Conservation (phyloP, 2,113 vertebrate genomes). For the Odocoileus virginianus region DNA sequence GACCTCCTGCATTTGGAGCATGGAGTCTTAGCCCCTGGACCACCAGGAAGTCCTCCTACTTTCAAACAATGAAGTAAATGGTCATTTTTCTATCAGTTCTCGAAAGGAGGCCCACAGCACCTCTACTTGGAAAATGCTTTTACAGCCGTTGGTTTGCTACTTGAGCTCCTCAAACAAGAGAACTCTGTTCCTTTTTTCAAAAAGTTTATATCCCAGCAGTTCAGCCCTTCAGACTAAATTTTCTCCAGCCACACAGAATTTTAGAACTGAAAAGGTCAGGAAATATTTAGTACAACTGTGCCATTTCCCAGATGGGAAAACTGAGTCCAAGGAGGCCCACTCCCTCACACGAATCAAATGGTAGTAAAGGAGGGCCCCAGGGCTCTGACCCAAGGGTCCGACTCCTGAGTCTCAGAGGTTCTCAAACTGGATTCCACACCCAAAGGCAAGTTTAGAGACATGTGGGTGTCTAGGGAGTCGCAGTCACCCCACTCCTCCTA, state of each 20-base stretch:
- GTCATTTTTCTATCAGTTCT: background rate
- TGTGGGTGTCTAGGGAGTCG: too few relatives aligned
- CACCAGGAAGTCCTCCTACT: background rate
- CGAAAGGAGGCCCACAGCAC: background rate
- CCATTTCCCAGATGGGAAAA: conserved; percentile 31
- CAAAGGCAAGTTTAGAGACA: background rate
- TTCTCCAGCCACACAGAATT: background rate
- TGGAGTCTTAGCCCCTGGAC: background rate
- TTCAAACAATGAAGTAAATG: background rate
- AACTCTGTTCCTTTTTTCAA: background rate
- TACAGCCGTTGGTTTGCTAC: background rate
- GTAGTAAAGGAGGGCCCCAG: too few relatives aligned
- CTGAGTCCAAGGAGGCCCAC: background rate
- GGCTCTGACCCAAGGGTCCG: background rate
- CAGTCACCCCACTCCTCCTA: fast-evolving
- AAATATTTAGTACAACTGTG: background rate
- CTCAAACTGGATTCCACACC: background rate
- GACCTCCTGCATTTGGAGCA: background rate
- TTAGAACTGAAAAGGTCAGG: background rate
- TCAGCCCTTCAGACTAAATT: background rate
- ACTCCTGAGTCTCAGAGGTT: background rate
- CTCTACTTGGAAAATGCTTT: background rate
- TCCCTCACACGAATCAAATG: background rate
- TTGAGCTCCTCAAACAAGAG: background rate
- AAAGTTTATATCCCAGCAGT: background rate